Evolutionary conservation across 2,888 invertebrate species (phyloP).

Genomic region (Mechanitis mazaeus): DNA sequence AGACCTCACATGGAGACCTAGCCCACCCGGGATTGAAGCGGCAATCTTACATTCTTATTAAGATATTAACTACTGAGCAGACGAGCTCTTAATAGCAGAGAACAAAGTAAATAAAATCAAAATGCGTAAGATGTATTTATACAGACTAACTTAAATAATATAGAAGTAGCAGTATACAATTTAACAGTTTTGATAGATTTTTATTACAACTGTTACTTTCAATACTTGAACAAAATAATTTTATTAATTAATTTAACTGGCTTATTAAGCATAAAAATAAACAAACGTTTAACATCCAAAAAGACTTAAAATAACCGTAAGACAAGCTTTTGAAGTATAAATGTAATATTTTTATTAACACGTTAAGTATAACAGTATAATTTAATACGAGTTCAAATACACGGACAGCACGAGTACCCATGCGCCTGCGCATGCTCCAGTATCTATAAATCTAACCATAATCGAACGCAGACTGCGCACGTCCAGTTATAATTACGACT

Average conservation of each 20-base stretch:
- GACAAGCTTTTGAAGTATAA: too few relatives aligned
- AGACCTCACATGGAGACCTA: conserved; percentile 60
- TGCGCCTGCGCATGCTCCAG: conserved; percentile 27
- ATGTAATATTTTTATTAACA: conserved; percentile 5
- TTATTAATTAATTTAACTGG: too few relatives aligned
- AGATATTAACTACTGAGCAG: conserved; percentile 69
- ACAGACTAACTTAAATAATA: too few relatives aligned
- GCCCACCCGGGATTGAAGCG: conserved; percentile 49
- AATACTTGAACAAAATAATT: too few relatives aligned
- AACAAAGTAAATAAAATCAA: not conserved
- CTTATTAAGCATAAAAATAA: too few relatives aligned
- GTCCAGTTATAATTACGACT: conserved; percentile 65
- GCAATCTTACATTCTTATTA: conserved; percentile 71
- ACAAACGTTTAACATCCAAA: too few relatives aligned
- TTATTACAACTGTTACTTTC: too few relatives aligned
- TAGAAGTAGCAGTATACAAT: too few relatives aligned
- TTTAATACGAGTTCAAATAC: conserved; percentile 14
- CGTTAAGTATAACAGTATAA: not conserved
- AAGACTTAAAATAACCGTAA: too few relatives aligned
- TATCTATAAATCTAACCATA: conserved; percentile 63
- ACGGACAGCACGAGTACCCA: conserved; percentile 7
- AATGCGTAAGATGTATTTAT: too few relatives aligned
- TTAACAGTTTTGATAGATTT: too few relatives aligned
- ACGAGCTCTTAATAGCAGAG: conserved; percentile 54
- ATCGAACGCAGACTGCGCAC: conserved; percentile 51